Evolutionary conservation across 2,888 invertebrate species (phyloP).

Genomic region (Microchrysa polita): DNA sequence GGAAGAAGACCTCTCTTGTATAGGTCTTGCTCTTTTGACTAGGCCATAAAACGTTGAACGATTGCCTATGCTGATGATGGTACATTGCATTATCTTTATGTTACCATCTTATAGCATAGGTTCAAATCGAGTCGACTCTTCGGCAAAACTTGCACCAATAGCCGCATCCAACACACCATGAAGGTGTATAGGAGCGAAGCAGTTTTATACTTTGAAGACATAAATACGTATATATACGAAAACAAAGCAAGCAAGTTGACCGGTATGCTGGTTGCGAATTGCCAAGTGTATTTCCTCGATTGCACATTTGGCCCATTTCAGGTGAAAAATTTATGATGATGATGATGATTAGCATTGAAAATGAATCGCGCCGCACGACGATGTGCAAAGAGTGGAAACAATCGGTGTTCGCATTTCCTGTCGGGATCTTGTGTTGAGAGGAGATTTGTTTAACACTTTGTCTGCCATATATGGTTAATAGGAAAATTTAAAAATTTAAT

Average conservation of each 20-base stretch:
- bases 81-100: neutral
- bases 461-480: too few species aligned
- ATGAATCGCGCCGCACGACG: slow-evolving; percentile 2
- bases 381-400: slow-evolving; percentile 26
- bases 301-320: slow-evolving; percentile 39
- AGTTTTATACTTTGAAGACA: too few species aligned
- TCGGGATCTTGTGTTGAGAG: neutral
- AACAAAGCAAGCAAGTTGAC: neutral
- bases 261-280: neutral
- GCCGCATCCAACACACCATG: neutral
- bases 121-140: too few species aligned
- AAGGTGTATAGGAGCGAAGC: neutral
- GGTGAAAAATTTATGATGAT: slow-evolving; percentile 37
- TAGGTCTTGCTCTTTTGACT: slow-evolving; percentile 4
- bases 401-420: slow-evolving; percentile 22
- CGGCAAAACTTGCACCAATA: neutral
- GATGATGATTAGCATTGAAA: slow-evolving; percentile 19
- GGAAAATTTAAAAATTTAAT: too few species aligned
- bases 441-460: neutral
- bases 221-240: neutral
- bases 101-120: neutral
- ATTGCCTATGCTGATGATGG: slow-evolving; percentile 5
- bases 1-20: neutral
- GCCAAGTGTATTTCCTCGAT: slow-evolving; percentile 31
- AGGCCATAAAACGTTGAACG: neutral